phyloP scores from a whole-genome alignment of 2,888 invertebrate species.

The Drosophila anomelani region DNA sequence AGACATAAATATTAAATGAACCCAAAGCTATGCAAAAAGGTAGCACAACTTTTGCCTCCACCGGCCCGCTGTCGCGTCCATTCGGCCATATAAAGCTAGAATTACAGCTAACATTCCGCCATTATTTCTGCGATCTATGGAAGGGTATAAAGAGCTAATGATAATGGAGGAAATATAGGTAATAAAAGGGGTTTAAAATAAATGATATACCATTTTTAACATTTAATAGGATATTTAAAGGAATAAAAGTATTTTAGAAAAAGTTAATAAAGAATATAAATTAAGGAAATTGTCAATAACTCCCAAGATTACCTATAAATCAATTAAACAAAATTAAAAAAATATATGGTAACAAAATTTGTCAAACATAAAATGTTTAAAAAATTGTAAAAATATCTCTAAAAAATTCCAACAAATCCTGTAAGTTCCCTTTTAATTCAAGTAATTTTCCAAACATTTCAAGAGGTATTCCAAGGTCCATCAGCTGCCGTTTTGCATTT shows the following conservation, averaged over 20 bases:
- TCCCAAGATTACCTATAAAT: not conserved
- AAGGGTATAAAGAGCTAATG: not conserved
- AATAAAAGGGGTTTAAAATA: not conserved
- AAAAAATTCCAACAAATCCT: not conserved
- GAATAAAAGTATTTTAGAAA: not conserved
- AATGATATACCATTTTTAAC: not conserved
- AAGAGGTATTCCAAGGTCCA: constrained; percentile 11
- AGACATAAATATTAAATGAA: constrained; percentile 85
- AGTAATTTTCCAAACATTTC: not conserved
- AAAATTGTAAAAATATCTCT: no score
- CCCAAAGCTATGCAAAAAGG: constrained; percentile 83
- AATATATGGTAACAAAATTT: not conserved
- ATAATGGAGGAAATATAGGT: no score
- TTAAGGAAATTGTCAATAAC: not conserved
- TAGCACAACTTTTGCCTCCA: constrained; percentile 64
- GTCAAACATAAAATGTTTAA: not conserved
- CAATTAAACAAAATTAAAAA: not conserved
- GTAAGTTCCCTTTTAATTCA: fast-evolving
- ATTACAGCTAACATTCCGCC: constrained; percentile 77
- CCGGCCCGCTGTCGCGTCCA: not conserved
- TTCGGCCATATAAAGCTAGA: constrained; percentile 65
- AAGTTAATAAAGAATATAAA: not conserved
- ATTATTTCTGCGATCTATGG: constrained; percentile 57
- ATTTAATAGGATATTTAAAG: no score
- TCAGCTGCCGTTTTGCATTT: not conserved